Evolutionary conservation across 2,797 vertebrate genomes (phyloP), one percentile per base, ranked within the genome.

Genomic region (Threskiornis aethiopicus): DNA sequence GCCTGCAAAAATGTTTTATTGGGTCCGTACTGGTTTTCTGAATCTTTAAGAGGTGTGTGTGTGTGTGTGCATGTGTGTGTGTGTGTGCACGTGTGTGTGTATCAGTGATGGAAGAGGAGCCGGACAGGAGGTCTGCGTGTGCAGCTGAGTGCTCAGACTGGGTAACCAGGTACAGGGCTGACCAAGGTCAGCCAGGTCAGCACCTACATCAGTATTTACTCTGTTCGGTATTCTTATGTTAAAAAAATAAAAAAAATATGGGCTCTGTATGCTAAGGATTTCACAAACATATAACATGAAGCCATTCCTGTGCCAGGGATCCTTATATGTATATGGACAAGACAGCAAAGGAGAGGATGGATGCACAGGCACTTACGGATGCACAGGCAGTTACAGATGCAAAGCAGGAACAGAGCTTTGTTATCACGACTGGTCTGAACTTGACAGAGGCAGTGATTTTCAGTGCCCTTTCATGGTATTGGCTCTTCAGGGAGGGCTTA

Each of bases 401-500:
- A 87, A 65, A 92, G 71, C 87, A 94, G 81, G 59, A 93, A 28
- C 59, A 37, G 46, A 79, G 35, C 28, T 93, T 75, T 71, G 78
- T 73, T 96, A 90, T 91, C 90, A 89, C 42, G 52, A 22, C 35
- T 26, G 39, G 33, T 29, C 80, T 92, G 70, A 93, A 86, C 47
- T 51, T 52, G 37, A 76, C 25, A 78, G 85, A 90, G n/a, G 15
- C 65, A 78, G 58, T 26, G 51, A 72, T 77, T 77, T 77, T 52
- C 90, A 41, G 75, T 87, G 84, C 82, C 92, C 84, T 97, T 96
- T 94, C 85, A 94, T 64, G 90, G 87, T 39, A 73, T 46, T 80
- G 67, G 39, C 4, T 85, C 24, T 90, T 80, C 33, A 73, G 37
- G 28, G 16, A 83, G 21, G 28, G 71, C 78, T 97, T 92, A 96